Conservation (phyloP, 2,113 vertebrate species). For the Oreochromis spilurus region DNA sequence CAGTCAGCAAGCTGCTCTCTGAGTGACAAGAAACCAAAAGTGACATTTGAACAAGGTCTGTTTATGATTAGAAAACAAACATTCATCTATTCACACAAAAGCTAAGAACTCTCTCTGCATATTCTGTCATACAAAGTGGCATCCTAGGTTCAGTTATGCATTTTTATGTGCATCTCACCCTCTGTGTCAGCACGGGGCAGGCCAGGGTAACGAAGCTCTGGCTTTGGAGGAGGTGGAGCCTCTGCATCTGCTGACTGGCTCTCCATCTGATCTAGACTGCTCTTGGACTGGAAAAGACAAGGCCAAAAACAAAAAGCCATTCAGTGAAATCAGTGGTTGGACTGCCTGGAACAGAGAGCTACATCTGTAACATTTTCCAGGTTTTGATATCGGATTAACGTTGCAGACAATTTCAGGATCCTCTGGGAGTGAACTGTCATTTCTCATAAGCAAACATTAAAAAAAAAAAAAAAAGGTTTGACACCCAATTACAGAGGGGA, state of each 20-base stretch:
- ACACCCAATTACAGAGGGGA: neutral
- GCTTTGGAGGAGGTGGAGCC: conserved; percentile 92
- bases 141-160: neutral
- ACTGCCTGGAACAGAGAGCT: neutral
- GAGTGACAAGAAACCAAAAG: neutral
- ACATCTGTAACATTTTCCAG: neutral
- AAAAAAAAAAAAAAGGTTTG: neutral
- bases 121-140: neutral
- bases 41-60: neutral
- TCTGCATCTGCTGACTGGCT: conserved; percentile 94
- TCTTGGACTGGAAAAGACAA: conserved; percentile 80
- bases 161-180: conserved; percentile 71
- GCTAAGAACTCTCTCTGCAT: neutral
- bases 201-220: conserved; percentile 88
- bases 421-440: neutral
- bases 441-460: neutral
- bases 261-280: conserved; percentile 90
- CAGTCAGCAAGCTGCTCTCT: conserved; percentile 88
- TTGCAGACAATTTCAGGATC: neutral
- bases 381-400: neutral
- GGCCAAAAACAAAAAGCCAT: neutral
- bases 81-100: neutral
- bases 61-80: neutral
- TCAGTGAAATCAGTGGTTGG: neutral
- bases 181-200: conserved; percentile 84